Conservation (phyloP, 2,113 vertebrate species). For the Saccopteryx leptura region DNA sequence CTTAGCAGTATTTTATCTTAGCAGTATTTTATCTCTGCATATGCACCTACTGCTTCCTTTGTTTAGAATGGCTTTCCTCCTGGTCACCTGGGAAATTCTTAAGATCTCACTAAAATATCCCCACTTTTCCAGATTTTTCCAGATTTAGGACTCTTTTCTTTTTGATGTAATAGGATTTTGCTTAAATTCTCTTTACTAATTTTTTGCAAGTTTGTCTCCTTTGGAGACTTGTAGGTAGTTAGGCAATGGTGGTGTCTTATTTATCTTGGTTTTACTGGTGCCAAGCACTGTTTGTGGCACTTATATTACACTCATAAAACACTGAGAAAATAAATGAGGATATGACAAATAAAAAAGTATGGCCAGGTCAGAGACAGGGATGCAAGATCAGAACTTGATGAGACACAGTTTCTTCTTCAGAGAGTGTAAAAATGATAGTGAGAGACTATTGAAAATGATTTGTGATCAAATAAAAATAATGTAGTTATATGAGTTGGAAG, state of each 20-base stretch:
- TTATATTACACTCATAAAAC: slow-evolving; percentile 1
- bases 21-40: neutral
- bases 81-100: neutral
- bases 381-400: neutral
- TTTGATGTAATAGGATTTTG: neutral
- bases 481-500: neutral
- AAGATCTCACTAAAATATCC: neutral
- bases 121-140: neutral
- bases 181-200: neutral
- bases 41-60: neutral
- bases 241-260: neutral
- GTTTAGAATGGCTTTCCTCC: neutral
- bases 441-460: neutral
- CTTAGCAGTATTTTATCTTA: neutral
- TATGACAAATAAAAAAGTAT: neutral
- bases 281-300: neutral
- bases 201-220: neutral
- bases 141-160: neutral
- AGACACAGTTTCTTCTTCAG: neutral
- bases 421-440: neutral
- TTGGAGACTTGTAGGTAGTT: neutral
- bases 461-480: slow-evolving; percentile 56
- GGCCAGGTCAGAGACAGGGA: neutral
- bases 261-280: neutral
- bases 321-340: neutral